Base-by-base conservation (phyloP, 2,888 invertebrate species). In the Machimus atricapillus region DNA sequence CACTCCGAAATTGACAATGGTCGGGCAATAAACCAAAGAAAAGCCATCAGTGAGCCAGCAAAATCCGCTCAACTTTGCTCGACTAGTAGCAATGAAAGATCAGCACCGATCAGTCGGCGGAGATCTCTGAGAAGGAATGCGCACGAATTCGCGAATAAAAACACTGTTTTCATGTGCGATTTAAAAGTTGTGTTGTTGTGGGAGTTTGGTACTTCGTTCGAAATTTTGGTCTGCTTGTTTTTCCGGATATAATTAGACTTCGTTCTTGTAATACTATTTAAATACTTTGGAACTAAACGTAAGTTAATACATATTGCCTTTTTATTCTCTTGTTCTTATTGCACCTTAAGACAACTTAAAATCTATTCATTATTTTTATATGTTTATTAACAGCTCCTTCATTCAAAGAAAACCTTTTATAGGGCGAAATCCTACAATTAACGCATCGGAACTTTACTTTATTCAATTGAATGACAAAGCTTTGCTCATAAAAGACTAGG, bases 181-280 rank as follows among this genome's bases (percentile, higher is more conserved):
- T 52, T 52, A 52, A 52, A 52, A 52, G 52, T n/a, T 52, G n/a
- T 16, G n/a, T n/a, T 52, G 8, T 66, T 66, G 66, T 66, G 23
- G 66, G 66, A 66, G 66, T 66, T 58, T 23, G 66, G 66, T 66
- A 66, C 12, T 66, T 66, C 2, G 12, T 66, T 23, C 66, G 66
- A 66, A 66, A 23, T 66, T 52, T 66, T 27, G 27, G 76, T 19
- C n/a, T 40, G 37, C 37, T 81, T 81, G 8, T 43, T 43, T 81
- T 27, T 81, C 56, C 56, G 81, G 81, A 31, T 81, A 81, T 56
- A 81, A 81, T 81, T 81, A 52, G 81, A 81, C 5, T 52, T 27
- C 31, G 81, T 46, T 16, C 9, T 56, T 81, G 76, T 76, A 76
- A 76, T n/a, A n/a, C 40, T 76, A 27, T 12, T 66, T 27, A 66